Conservation (phyloP, 2,797 vertebrate species). For the Oreonectes daqikongensis region DNA sequence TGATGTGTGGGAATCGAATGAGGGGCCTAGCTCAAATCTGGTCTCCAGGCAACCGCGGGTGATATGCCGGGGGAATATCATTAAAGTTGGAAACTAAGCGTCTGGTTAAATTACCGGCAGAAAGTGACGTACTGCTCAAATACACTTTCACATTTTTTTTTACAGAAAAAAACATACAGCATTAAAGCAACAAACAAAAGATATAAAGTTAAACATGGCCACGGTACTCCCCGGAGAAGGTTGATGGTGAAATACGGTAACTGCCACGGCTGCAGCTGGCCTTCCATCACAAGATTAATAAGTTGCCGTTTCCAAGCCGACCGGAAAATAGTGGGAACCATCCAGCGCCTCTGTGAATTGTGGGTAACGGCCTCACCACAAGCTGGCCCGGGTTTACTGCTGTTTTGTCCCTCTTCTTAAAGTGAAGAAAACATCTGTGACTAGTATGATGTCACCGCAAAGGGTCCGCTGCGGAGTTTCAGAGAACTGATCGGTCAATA, state of each 20-base stretch:
- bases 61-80: constrained; percentile 98
- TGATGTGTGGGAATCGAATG: constrained; percentile 99
- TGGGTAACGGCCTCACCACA: constrained; percentile 95
- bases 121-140: background rate
- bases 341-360: constrained; percentile 88
- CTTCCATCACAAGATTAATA: constrained; percentile 99
- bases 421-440: constrained; percentile 93
- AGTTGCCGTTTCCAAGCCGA: constrained; percentile 99
- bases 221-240: constrained; percentile 74
- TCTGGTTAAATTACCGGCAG: constrained; percentile 12
- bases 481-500: constrained; percentile 41
- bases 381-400: constrained; percentile 94
- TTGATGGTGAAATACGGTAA: constrained; percentile 88
- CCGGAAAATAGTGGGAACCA: constrained; percentile 99
- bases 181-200: constrained; percentile 41
- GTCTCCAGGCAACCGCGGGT: constrained; percentile 97
- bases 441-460: constrained; percentile 86
- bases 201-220: constrained; percentile 11
- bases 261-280: constrained; percentile 95
- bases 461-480: constrained; percentile 72
- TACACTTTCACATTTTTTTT: background rate
- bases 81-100: constrained; percentile 96
- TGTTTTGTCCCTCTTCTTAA: constrained; percentile 80
- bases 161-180: background rate
- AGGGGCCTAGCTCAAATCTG: constrained; percentile 98